phyloP scores from a whole-genome alignment of 1,140 invertebrate genomes.

The Pseudomyrmex pallidus region DNA sequence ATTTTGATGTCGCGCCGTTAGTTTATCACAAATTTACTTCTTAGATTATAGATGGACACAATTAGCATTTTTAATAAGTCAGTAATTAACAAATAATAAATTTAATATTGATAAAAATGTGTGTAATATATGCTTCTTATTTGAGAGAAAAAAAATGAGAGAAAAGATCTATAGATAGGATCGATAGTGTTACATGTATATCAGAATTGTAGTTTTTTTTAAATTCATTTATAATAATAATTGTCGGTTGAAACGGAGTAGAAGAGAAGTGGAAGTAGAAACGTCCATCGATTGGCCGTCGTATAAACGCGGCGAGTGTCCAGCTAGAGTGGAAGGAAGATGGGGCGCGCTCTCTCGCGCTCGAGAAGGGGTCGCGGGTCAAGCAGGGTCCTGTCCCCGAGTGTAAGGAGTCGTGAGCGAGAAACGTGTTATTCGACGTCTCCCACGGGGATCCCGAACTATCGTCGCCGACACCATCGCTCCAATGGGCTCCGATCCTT shows the following conservation, averaged over 20 bases:
- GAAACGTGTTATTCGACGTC: conserved; percentile 72
- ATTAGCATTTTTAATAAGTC: too few relatives aligned
- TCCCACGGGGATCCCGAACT: conserved; percentile 68
- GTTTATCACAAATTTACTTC: neutral
- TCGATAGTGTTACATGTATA: conserved; percentile 13
- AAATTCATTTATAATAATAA: conserved; percentile 55
- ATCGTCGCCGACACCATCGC: conserved; percentile 62
- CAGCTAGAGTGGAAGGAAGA: conserved; percentile 13
- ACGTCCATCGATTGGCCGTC: conserved; percentile 52
- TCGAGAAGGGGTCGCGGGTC: conserved; percentile 46
- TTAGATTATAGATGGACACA: too few relatives aligned
- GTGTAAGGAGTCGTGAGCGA: conserved; percentile 73
- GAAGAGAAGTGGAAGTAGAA: conserved; percentile 17
- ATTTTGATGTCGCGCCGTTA: neutral
- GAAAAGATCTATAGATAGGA: too few relatives aligned
- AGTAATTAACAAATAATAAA: too few relatives aligned
- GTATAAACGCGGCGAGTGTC: conserved; percentile 56
- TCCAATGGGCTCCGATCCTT: conserved; percentile 71
- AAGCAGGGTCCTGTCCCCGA: conserved; percentile 65
- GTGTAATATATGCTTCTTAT: too few relatives aligned
- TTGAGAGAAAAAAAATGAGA: too few relatives aligned
- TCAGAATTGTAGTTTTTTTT: conserved; percentile 37
- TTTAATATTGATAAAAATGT: too few relatives aligned
- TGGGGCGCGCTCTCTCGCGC: conserved; percentile 8
- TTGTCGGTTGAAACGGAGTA: conserved; percentile 57